Conservation (phyloP, 2,888 invertebrate species). For the Agrochola circellaris region DNA sequence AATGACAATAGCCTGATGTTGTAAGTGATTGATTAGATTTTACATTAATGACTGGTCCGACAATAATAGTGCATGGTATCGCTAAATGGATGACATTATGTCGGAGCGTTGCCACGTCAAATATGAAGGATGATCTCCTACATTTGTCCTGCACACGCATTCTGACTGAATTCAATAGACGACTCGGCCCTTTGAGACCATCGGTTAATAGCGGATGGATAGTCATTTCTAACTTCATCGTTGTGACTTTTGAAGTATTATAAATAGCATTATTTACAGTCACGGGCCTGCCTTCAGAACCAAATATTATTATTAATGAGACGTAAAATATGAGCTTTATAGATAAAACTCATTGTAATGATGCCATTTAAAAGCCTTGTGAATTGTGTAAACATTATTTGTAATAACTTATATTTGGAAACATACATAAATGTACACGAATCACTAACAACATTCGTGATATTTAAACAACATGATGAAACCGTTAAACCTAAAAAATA, state of each 20-base stretch:
- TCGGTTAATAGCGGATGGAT: slow-evolving; percentile 71
- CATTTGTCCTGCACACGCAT: slow-evolving; percentile 80
- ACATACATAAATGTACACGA: slow-evolving; percentile 70
- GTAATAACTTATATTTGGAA: slow-evolving; percentile 71
- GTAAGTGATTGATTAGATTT: slow-evolving; percentile 82
- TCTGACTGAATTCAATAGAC: slow-evolving; percentile 76
- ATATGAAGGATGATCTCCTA: slow-evolving; percentile 84
- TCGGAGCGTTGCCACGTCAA: slow-evolving; percentile 81
- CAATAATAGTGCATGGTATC: slow-evolving; percentile 81
- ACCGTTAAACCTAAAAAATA: slow-evolving; percentile 88
- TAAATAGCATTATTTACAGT: slow-evolving; percentile 61
- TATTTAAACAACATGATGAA: slow-evolving; percentile 87
- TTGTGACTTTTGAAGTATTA: slow-evolving; percentile 70
- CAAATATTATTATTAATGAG: slow-evolving; percentile 38
- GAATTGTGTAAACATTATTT: slow-evolving; percentile 67
- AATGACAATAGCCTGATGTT: slow-evolving; percentile 72
- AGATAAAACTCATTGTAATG: slow-evolving; percentile 57
- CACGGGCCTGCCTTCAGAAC: slow-evolving; percentile 22
- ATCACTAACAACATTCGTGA: slow-evolving; percentile 77
- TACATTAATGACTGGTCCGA: slow-evolving; percentile 82
- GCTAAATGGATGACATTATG: slow-evolving; percentile 86
- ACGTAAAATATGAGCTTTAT: slow-evolving; percentile 43
- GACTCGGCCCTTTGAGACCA: slow-evolving; percentile 71
- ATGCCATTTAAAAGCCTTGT: slow-evolving; percentile 67
- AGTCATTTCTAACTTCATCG: slow-evolving; percentile 68